Evolutionary conservation across 2,797 vertebrate genomes (phyloP).

Genomic region (Gymnodraco acuticeps): DNA sequence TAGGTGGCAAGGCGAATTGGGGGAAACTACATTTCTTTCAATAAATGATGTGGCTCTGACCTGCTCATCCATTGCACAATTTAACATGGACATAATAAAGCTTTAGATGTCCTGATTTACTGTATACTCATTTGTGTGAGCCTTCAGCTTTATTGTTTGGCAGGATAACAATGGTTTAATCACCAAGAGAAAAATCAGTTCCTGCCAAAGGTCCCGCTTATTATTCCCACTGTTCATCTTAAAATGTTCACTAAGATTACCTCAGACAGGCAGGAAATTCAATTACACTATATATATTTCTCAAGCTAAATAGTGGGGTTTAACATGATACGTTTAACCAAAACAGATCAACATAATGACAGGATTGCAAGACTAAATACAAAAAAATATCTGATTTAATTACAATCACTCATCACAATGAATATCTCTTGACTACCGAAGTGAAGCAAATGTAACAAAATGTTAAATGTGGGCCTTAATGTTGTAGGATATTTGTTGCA

Average conservation of each 20-base stretch:
- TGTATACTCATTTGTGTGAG: constrained; percentile 54
- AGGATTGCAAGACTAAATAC: constrained; percentile 7
- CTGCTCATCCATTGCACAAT: constrained; percentile 71
- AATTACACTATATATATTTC: constrained; percentile 34
- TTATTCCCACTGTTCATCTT: constrained; percentile 58
- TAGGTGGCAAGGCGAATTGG: constrained; percentile 81
- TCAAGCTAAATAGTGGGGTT: neutral
- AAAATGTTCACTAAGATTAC: constrained; percentile 46
- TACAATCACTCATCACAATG: constrained; percentile 4
- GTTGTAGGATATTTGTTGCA: neutral
- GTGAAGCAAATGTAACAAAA: neutral
- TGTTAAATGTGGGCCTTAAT: neutral
- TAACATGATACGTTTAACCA: constrained; percentile 22
- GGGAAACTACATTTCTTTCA: constrained; percentile 79
- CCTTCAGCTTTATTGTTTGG: constrained; percentile 63
- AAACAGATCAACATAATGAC: constrained; percentile 9
- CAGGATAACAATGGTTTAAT: constrained; percentile 71
- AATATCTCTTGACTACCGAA: constrained; percentile 1
- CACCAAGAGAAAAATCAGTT: constrained; percentile 60
- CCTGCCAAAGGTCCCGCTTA: constrained; percentile 53
- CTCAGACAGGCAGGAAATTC: constrained; percentile 65
- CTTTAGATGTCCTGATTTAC: constrained; percentile 50
- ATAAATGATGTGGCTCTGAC: constrained; percentile 77
- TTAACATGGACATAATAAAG: constrained; percentile 76
- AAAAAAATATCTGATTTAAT: neutral